These are phyloP conservation scores for Spodoptera exigua DNA, from an alignment of 2,888 invertebrate species.

Conservation along the genomic window DNA sequence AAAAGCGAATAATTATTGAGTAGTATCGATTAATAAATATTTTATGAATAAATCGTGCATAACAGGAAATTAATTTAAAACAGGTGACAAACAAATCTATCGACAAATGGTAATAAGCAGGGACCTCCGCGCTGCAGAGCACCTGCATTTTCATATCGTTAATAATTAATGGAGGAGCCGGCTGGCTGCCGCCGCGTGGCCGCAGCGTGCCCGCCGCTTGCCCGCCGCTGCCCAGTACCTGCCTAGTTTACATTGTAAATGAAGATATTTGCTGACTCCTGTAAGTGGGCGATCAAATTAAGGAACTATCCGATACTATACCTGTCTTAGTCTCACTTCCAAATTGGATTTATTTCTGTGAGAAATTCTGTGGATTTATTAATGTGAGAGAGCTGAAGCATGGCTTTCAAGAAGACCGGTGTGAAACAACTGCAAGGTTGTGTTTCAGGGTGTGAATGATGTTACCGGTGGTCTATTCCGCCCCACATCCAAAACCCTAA, in stretches of 20 bases:
- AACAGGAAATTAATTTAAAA: neutral
- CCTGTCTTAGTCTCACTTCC: conserved; percentile 18
- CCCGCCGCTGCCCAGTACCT: conserved; percentile 2
- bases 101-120: conserved; percentile 15
- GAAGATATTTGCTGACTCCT: conserved; percentile 46
- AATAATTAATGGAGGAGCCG: conserved; percentile 45
- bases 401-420: too few species aligned
- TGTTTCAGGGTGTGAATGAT: too few species aligned
- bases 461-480: too few species aligned
- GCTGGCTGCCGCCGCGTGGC: conserved; percentile 4
- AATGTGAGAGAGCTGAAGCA: too few species aligned
- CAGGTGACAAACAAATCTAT: neutral
- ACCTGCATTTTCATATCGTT: conserved; percentile 51
- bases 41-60: neutral
- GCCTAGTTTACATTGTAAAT: conserved; percentile 55
- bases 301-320: conserved; percentile 15
- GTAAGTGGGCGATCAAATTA: conserved; percentile 29
- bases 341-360: neutral
- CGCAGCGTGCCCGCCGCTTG: neutral
- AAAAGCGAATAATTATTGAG: too few species aligned
- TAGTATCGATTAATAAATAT: too few species aligned
- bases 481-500: too few species aligned
- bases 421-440: too few species aligned
- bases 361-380: too few species aligned
- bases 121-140: conserved; percentile 30